A percentile compares a stretch with the other conserved stretches of the same genome.
phyloP scores from a whole-genome alignment of 2,113 vertebrate genomes.

The Hipposideros armiger region DNA sequence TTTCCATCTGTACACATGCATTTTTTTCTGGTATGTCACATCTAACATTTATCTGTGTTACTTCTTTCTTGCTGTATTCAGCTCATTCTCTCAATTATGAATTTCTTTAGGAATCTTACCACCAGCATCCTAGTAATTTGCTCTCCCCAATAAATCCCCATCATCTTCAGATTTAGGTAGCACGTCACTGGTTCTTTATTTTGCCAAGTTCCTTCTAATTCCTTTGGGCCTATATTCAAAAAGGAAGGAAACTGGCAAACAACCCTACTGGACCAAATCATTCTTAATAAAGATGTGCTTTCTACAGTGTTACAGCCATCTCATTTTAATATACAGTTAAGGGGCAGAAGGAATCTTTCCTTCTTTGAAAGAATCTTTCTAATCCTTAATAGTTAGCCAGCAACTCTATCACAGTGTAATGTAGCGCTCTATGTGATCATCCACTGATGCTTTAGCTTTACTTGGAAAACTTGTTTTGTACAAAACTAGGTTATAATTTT shows the following conservation, averaged over 20 bases:
- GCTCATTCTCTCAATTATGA: background rate
- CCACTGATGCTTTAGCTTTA: background rate
- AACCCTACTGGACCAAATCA: background rate
- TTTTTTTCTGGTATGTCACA: background rate
- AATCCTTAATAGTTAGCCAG: slow-evolving; percentile 1
- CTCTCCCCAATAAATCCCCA: background rate
- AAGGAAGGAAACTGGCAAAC: background rate
- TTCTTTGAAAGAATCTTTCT: background rate
- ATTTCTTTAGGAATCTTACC: background rate
- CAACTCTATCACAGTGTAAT: background rate
- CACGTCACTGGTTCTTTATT: background rate
- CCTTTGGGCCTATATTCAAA: background rate
- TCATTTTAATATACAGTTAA: background rate
- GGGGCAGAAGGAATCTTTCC: too few species aligned
- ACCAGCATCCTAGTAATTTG: background rate
- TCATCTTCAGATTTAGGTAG: background rate
- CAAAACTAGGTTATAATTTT: background rate
- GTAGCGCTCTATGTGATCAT: background rate
- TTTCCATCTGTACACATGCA: background rate
- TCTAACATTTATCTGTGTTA: background rate
- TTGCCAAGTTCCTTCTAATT: background rate
- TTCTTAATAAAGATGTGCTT: slow-evolving; percentile 40
- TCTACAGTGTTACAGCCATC: background rate
- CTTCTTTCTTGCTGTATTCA: background rate
- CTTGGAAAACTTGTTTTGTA: slow-evolving; percentile 21